These are phyloP conservation scores for Panulirus ornatus DNA, from an alignment of 1,140 invertebrate genomes.

Conservation along the genomic window DNA sequence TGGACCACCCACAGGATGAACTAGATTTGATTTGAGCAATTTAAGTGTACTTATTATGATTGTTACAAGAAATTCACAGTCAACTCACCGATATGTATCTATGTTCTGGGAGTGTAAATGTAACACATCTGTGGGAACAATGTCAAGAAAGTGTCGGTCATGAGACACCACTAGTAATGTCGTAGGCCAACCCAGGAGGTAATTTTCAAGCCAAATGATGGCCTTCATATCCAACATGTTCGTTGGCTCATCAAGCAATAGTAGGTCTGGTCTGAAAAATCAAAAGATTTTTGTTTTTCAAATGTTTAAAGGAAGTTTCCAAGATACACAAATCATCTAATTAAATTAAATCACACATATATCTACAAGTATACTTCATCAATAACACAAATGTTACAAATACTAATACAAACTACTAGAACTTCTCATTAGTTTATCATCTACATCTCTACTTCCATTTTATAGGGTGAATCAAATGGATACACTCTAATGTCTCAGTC, in stretches of 20 bases:
- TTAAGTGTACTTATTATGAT: no score
- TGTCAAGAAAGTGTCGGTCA: conserved; percentile 99
- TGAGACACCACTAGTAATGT: conserved; percentile 98
- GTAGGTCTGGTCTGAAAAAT: conserved; percentile 89
- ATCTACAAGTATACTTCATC: no score
- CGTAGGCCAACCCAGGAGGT: conserved; percentile 98
- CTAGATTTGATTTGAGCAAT: no score
- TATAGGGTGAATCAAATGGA: no score
- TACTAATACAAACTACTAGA: no score
- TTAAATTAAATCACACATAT: no score
- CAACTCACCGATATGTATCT: conserved; percentile 73
- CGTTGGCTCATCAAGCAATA: conserved; percentile 97
- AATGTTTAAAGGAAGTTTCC: not conserved
- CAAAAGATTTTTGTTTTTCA: not conserved
- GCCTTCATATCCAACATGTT: conserved; percentile 84
- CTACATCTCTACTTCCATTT: no score
- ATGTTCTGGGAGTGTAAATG: conserved; percentile 87
- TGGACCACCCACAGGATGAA: no score
- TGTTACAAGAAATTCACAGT: not conserved
- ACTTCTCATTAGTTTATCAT: no score
- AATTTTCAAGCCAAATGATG: conserved; percentile 99
- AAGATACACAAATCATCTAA: no score
- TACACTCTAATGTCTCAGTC: no score
- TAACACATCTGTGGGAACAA: conserved; percentile 99
- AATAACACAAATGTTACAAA: no score